Evolutionary conservation across 2,888 invertebrate species (phyloP).

Genomic region (Eupithecia abbreviata): DNA sequence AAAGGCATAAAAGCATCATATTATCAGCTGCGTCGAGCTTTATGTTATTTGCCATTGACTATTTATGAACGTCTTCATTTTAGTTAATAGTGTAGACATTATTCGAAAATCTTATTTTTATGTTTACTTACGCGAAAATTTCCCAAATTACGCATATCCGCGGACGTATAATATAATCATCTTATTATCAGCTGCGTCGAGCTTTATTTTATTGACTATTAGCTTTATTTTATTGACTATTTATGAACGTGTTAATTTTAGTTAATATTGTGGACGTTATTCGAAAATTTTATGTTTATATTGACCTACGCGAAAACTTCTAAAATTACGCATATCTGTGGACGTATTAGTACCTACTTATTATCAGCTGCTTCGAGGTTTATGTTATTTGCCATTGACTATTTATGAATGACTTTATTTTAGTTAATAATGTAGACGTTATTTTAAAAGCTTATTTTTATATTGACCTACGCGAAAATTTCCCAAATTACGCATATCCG

Average conservation of each 20-base stretch:
- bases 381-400: slow-evolving; percentile 5
- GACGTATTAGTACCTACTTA: not conserved
- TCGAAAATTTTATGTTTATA: too few relatives aligned
- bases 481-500: slow-evolving; percentile 20
- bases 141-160: too few relatives aligned
- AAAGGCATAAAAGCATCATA: not conserved
- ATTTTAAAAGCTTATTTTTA: too few relatives aligned
- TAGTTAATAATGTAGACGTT: not conserved
- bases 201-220: slow-evolving; percentile 6
- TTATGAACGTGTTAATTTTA: not conserved
- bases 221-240: too few relatives aligned
- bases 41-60: slow-evolving; percentile 12
- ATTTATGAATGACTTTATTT: not conserved
- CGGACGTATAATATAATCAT: too few relatives aligned
- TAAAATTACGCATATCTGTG: too few relatives aligned
- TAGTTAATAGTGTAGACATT: not conserved
- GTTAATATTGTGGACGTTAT: not conserved
- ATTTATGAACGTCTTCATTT: not conserved
- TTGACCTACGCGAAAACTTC: too few relatives aligned
- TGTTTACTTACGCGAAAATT: not conserved
- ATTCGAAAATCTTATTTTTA: not conserved
- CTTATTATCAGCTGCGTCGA: not conserved
- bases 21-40: slow-evolving; percentile 6
- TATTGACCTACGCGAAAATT: too few relatives aligned
- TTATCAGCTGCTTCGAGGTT: not conserved